Conservation (phyloP, 2,888 invertebrate species). For the Ypsolopha scabrella region DNA sequence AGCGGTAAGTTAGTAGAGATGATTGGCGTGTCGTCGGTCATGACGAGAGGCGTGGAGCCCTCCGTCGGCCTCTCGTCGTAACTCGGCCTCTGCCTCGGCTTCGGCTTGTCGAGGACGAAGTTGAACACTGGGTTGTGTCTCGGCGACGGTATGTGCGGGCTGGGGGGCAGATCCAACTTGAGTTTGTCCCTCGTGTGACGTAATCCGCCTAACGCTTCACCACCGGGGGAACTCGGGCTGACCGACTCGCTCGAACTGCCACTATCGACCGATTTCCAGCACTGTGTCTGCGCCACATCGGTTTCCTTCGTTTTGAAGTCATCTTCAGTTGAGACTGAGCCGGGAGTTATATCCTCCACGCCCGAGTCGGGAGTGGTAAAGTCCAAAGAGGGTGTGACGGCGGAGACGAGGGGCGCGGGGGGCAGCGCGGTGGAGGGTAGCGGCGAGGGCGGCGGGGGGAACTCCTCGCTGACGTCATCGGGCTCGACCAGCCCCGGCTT, state of each 20-base stretch:
- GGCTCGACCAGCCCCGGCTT: slow-evolving; percentile 26
- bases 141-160: slow-evolving; percentile 58
- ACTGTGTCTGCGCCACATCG: slow-evolving; percentile 16
- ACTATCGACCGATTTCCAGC: slow-evolving; percentile 27
- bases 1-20: slow-evolving; percentile 42
- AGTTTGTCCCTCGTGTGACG: slow-evolving; percentile 79
- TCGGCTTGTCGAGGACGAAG: slow-evolving; percentile 53
- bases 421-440: slow-evolving; percentile 24
- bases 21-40: slow-evolving; percentile 32
- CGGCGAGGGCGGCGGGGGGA: slow-evolving; percentile 26
- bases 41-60: slow-evolving; percentile 17
- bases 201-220: slow-evolving; percentile 73
- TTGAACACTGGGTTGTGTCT: slow-evolving; percentile 51
- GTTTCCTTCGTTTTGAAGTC: slow-evolving; percentile 35
- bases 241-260: slow-evolving; percentile 56
- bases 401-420: slow-evolving; percentile 19
- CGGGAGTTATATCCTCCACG: slow-evolving; percentile 72
- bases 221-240: slow-evolving; percentile 52
- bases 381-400: slow-evolving; percentile 46
- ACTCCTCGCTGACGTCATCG: slow-evolving; percentile 28
- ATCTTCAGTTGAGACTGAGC: slow-evolving; percentile 39
- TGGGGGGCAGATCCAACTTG: slow-evolving; percentile 76
- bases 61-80: slow-evolving; percentile 15
- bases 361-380: slow-evolving; percentile 74
- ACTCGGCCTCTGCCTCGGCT: slow-evolving; percentile 19